Conservation (phyloP, 2,113 vertebrate genomes). For the Myotis lucifugus region DNA sequence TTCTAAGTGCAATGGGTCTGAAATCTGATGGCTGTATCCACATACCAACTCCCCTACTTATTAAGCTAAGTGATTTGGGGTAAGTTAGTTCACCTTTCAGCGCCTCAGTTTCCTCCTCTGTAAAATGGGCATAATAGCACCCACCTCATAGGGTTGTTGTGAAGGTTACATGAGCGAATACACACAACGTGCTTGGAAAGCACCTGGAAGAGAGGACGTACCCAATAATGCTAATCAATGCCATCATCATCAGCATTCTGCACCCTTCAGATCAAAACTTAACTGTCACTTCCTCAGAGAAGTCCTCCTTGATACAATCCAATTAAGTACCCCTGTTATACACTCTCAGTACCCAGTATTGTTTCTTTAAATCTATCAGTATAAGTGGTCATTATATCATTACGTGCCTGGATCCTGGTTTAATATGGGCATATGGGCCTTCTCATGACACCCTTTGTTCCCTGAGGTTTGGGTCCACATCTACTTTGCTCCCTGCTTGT, state of each 20-base stretch:
- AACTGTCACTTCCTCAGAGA: not conserved
- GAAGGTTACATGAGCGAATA: not conserved
- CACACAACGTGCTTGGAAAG: not conserved
- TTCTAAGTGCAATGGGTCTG: not conserved
- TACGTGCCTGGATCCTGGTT: not conserved
- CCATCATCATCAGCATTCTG: not conserved
- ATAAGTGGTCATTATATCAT: not conserved
- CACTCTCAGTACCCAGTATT: not conserved
- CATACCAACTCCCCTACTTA: not conserved
- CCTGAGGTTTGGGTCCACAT: accelerated
- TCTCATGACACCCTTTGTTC: not conserved
- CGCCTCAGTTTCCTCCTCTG: not conserved
- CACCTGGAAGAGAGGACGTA: not conserved
- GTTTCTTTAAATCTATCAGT: not conserved
- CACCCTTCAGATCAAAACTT: not conserved
- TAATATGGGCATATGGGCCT: not conserved
- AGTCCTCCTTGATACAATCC: not conserved
- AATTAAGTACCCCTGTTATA: not conserved
- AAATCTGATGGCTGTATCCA: not conserved
- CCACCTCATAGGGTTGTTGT: not conserved
- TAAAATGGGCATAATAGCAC: not conserved
- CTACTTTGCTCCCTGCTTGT: not conserved
- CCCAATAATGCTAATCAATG: not conserved
- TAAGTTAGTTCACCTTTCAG: not conserved
- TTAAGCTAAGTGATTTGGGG: not conserved